Evolutionary conservation across 2,113 vertebrate species (phyloP).

Genomic region (Syngnathus floridae): DNA sequence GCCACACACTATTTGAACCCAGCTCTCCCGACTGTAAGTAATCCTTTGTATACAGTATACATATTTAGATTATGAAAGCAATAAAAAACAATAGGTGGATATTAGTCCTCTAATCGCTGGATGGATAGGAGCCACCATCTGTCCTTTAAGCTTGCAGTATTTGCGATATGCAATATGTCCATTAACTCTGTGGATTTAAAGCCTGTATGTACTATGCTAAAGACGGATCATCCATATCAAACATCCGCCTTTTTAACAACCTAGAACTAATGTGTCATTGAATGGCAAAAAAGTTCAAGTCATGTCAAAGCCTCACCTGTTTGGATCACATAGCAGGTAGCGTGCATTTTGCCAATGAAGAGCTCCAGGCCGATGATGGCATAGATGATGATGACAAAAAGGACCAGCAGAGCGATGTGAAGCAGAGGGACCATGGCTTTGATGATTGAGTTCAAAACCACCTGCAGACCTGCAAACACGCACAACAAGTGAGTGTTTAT

Average conservation of each 20-base stretch:
- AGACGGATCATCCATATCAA: neutral
- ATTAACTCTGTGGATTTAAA: conserved; percentile 39
- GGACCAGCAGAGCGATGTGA: conserved; percentile 76
- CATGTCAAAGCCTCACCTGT: conserved; percentile 49
- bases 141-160: conserved; percentile 34
- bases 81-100: neutral
- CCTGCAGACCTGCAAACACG: conserved; percentile 67
- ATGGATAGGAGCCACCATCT: conserved; percentile 50
- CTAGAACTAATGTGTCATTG: neutral
- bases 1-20: no score
- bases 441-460: conserved; percentile 77
- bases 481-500: conserved; percentile 9
- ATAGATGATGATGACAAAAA: conserved; percentile 77
- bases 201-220: neutral
- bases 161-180: conserved; percentile 25
- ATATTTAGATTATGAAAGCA: neutral
- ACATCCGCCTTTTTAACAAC: no score
- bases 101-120: conserved; percentile 47
- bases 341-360: conserved; percentile 76
- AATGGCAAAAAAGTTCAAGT: no score
- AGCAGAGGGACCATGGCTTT: conserved; percentile 78
- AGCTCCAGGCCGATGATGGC: conserved; percentile 76
- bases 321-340: conserved; percentile 63
- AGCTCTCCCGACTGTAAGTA: no score
- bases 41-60: neutral